A percentile compares a stretch with the other conserved stretches of the same genome.
These are phyloP conservation scores for Trichonephila inaurata DNA, from an alignment of 1,140 invertebrate genomes.

Conservation along the genomic window DNA sequence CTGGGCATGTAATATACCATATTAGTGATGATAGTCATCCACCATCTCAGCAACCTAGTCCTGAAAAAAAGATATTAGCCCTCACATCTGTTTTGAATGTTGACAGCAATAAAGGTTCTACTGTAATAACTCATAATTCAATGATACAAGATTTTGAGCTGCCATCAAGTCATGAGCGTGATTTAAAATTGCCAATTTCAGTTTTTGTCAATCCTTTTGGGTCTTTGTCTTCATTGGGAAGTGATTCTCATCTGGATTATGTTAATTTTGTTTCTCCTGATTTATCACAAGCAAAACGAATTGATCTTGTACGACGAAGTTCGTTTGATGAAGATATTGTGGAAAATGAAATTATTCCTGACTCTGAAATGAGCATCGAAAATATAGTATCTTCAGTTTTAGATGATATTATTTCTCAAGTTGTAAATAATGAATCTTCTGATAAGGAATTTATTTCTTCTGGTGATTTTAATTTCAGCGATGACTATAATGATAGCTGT, in stretches of 20 bases:
- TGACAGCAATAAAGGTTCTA: constrained; percentile 67
- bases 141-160: constrained; percentile 83
- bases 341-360: constrained; percentile 30
- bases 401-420: constrained; percentile 68
- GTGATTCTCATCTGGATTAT: constrained; percentile 75
- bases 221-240: constrained; percentile 77
- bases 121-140: constrained; percentile 82
- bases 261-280: constrained; percentile 54
- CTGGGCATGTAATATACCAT: constrained; percentile 93
- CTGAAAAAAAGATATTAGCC: constrained; percentile 77
- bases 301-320: constrained; percentile 68
- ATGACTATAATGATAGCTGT: constrained; percentile 62
- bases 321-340: constrained; percentile 77
- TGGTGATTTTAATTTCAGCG: constrained; percentile 71
- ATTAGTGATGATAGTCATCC: constrained; percentile 81
- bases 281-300: constrained; percentile 74
- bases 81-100: constrained; percentile 74
- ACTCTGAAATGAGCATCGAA: constrained; percentile 45
- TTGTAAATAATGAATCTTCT: constrained; percentile 38
- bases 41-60: constrained; percentile 67
- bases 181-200: constrained; percentile 81
- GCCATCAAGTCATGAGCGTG: constrained; percentile 80
- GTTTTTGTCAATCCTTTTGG: constrained; percentile 84
- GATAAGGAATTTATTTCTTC: constrained; percentile 64
- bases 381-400: constrained; percentile 65